phyloP scores from a whole-genome alignment of 2,797 vertebrate genomes.

The Gobio occitaniae region DNA sequence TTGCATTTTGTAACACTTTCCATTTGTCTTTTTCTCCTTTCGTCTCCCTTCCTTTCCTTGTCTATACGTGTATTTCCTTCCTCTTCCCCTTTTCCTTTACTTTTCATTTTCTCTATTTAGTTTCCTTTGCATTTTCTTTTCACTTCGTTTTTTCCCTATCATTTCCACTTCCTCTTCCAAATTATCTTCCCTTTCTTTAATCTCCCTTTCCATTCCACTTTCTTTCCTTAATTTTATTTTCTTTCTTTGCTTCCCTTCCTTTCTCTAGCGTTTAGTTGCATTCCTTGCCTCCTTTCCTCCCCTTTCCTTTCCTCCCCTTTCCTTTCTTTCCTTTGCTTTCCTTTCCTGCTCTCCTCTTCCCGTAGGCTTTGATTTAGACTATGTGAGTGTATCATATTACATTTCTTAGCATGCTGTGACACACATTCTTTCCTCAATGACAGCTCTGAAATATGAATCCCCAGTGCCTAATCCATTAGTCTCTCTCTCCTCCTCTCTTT shows the following conservation, averaged over 20 bases:
- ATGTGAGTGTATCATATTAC: conserved; percentile 57
- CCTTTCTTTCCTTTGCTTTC: conserved; percentile 49
- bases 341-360: conserved; percentile 14
- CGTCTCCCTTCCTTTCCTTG: not conserved
- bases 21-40: not conserved
- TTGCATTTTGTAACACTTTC: not conserved
- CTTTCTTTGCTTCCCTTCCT: not conserved
- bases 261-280: not conserved
- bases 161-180: not conserved
- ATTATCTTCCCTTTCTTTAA: too few species aligned
- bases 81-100: not conserved
- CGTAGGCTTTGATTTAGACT: conserved; percentile 44
- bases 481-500: conserved; percentile 36
- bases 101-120: not conserved
- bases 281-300: not conserved
- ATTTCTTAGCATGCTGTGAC: conserved; percentile 58
- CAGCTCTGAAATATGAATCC: conserved; percentile 69
- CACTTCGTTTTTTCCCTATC: not conserved
- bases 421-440: conserved; percentile 63
- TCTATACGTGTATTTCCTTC: not conserved
- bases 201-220: not conserved
- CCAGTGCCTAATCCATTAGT: conserved; percentile 67
- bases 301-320: conserved; percentile 60
- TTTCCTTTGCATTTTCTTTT: not conserved
- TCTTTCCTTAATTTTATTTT: not conserved